Evolutionary conservation across 64 coral and sea anemone species (phyloP).

Genomic region (Porites australiensis): DNA sequence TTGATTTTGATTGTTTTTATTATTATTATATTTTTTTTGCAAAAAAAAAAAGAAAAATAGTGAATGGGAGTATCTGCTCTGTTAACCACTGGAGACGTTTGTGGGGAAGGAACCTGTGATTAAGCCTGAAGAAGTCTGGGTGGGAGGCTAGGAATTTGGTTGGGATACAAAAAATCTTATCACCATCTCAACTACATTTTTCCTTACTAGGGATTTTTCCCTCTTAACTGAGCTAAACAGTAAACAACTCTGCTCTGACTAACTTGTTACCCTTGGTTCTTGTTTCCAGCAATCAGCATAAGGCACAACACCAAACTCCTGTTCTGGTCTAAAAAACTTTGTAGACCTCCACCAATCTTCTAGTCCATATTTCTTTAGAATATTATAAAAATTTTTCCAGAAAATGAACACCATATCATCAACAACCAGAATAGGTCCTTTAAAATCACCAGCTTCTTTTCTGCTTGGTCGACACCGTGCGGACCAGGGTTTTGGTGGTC

Average conservation of each 20-base stretch:
- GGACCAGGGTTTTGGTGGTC: constrained; percentile 82
- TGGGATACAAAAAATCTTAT: too few relatives aligned
- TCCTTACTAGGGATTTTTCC: too few relatives aligned
- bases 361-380: constrained; percentile 44
- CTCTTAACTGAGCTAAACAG: too few relatives aligned
- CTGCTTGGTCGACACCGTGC: constrained; percentile 71
- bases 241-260: not conserved
- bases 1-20: too few relatives aligned
- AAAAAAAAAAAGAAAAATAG: too few relatives aligned
- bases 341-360: constrained; percentile 83
- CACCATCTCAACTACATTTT: too few relatives aligned
- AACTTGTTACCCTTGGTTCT: not conserved
- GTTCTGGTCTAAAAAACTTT: constrained; percentile 54
- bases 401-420: constrained; percentile 73
- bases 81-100: too few relatives aligned
- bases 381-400: constrained; percentile 85
- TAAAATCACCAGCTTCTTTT: constrained; percentile 61
- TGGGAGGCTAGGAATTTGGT: too few relatives aligned
- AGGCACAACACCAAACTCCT: constrained; percentile 71
- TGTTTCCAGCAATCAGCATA: constrained; percentile 54
- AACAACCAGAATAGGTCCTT: constrained; percentile 60
- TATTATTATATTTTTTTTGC: too few relatives aligned
- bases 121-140: too few relatives aligned
- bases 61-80: too few relatives aligned
- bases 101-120: too few relatives aligned